Evolutionary conservation across 1,140 invertebrate genomes (phyloP), one percentile per base, ranked within the genome.

Genomic region (Pachyrhynchus sulphureomaculatus): DNA sequence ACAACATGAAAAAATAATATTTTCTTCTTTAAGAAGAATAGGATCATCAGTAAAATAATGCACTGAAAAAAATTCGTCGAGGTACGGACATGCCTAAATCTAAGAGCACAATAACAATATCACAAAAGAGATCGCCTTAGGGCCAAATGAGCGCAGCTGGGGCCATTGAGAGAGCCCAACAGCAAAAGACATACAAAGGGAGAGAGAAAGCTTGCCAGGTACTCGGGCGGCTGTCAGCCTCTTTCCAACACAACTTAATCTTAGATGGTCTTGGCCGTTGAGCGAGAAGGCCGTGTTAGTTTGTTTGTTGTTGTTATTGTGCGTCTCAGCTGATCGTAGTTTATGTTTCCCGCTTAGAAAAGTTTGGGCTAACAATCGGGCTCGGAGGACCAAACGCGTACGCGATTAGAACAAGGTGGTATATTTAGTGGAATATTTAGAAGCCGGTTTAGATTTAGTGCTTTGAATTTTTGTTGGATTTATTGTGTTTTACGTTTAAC

Each of bases 181-280:
- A 55, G 41, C 26, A 45, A 44, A 56, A 45, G 42, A 56, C 42
- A 53, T 33, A 44, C 17, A 42, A 42, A 56, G 44, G 18, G 53
- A 39, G 51, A 56, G 53, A 56, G 39, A 56, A 56, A 56, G 53
- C 39, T 53, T 45, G 42, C 41, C 42, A 44, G 53, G 53, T 56
- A 56, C 53, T 56, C 53, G 17, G 51, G 51, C 53, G 53, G 53
- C 53, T 56, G 53, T 56, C 53, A 56, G 53, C 53, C 53, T 56
- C 53, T 56, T 56, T 56, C 53, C 53, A 56, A 45, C 53, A 56
- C 53, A 56, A 56, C 53, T 56, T 56, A 56, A 56, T 56, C 53
- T 55, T 20, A 51, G 48, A 51, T 45, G 53, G 53, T 36, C 32
- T 56, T 45, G 29, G 53, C 53, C 53, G 53, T 44, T 56, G 53